A percentile compares a stretch with the other conserved stretches of the same genome.
Evolutionary conservation across 1,140 invertebrate genomes (phyloP).

Genomic region (Tetramorium parvispinum): DNA sequence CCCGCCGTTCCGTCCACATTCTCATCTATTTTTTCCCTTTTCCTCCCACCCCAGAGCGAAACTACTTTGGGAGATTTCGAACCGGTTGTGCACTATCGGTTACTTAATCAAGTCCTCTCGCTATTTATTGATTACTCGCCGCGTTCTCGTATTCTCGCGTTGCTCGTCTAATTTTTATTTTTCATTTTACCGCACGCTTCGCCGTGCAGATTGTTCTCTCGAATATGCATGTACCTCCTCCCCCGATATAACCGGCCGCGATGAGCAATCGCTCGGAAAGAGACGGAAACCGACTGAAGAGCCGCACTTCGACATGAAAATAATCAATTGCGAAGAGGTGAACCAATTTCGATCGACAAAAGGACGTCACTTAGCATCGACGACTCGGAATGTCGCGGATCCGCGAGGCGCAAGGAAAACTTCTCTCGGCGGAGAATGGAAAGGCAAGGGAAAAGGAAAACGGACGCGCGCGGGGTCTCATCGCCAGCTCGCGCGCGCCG

Average conservation of each 20-base stretch:
- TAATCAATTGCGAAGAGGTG: neutral
- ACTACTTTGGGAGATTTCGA: conserved; percentile 2
- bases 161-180: conserved; percentile 22
- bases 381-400: conserved; percentile 9
- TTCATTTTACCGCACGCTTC: neutral
- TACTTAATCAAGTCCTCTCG: conserved; percentile 43
- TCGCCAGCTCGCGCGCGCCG: too few species aligned
- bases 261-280: neutral
- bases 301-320: neutral
- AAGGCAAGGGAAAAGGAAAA: neutral
- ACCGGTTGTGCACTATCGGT: conserved; percentile 41
- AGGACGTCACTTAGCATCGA: conserved; percentile 31
- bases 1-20: too few species aligned
- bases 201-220: conserved; percentile 37
- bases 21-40: neutral
- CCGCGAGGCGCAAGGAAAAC: neutral
- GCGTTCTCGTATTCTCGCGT: neutral
- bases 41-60: neutral
- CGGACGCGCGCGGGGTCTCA: too few species aligned
- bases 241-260: conserved; percentile 6
- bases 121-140: conserved; percentile 39
- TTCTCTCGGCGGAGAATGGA: neutral
- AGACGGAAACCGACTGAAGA: neutral
- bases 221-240: neutral
- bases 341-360: neutral